phyloP scores from a whole-genome alignment of 2,113 vertebrate genomes.

The Cyanocitta stelleri region DNA sequence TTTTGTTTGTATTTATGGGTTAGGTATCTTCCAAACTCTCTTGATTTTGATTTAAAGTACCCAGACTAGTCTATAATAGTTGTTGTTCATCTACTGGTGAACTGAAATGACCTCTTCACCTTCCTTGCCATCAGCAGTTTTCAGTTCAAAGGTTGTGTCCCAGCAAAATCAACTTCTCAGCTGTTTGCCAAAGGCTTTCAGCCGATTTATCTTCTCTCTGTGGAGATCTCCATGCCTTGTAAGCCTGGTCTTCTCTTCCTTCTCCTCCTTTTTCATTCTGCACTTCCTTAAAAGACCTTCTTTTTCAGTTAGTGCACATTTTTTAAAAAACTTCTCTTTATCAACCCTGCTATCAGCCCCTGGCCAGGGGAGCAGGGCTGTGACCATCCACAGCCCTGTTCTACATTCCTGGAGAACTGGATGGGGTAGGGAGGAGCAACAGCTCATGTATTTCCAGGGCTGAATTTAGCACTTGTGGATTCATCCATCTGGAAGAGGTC shows the following conservation, averaged over 20 bases:
- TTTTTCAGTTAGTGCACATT: background rate
- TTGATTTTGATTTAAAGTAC: background rate
- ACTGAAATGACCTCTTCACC: background rate
- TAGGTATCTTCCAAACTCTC: background rate
- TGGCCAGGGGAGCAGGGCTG: background rate
- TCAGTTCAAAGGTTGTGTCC: background rate
- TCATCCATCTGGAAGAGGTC: background rate
- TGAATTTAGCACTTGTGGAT: background rate
- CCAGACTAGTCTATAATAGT: background rate
- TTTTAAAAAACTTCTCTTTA: background rate
- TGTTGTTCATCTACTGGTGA: background rate
- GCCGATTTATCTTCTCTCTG: background rate
- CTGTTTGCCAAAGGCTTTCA: background rate
- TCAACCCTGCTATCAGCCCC: background rate
- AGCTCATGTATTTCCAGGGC: fast-evolving
- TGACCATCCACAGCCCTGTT: background rate
- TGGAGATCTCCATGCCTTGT: background rate
- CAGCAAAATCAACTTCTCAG: background rate
- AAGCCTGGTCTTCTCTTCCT: background rate
- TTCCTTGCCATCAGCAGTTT: background rate
- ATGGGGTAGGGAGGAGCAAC: background rate
- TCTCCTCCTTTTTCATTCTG: background rate
- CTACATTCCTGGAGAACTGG: background rate
- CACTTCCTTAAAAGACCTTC: background rate
- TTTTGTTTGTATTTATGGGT: background rate